Conservation (phyloP, 2,888 invertebrate genomes). For the Ceraclea dissimilis region DNA sequence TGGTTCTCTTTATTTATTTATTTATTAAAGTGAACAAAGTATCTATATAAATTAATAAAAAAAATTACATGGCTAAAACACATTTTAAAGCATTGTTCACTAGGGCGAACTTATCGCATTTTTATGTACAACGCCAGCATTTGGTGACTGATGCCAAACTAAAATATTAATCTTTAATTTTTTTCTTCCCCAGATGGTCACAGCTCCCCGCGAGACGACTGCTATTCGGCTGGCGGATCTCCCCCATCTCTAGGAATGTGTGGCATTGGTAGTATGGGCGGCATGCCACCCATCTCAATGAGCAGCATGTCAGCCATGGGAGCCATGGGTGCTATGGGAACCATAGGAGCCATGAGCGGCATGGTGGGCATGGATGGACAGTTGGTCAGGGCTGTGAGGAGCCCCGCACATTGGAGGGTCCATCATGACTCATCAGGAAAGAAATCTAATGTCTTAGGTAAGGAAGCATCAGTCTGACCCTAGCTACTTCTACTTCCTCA, state of each 20-base stretch:
- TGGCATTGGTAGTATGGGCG: slow-evolving; percentile 32
- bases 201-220: slow-evolving; percentile 24
- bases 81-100: too few relatives aligned
- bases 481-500: background rate
- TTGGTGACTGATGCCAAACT: too few relatives aligned
- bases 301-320: slow-evolving; percentile 30
- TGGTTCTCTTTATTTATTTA: too few relatives aligned
- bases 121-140: too few relatives aligned
- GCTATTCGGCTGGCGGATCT: slow-evolving; percentile 24
- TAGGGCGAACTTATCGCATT: too few relatives aligned
- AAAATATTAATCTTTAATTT: background rate
- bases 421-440: slow-evolving; percentile 44
- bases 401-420: slow-evolving; percentile 48
- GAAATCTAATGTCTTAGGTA: slow-evolving; percentile 45
- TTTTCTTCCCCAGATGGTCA: slow-evolving; percentile 19
- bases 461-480: too few relatives aligned
- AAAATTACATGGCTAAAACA: too few relatives aligned
- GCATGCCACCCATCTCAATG: slow-evolving; percentile 30
- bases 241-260: slow-evolving; percentile 32
- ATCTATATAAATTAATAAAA: too few relatives aligned
- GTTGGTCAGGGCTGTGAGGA: slow-evolving; percentile 55
- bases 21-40: too few relatives aligned
- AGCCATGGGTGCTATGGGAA: slow-evolving; percentile 29
- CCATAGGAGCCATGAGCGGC: slow-evolving; percentile 29
- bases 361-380: slow-evolving; percentile 29